Conservation (phyloP, 2,113 vertebrate species). For the Labeo catla region DNA sequence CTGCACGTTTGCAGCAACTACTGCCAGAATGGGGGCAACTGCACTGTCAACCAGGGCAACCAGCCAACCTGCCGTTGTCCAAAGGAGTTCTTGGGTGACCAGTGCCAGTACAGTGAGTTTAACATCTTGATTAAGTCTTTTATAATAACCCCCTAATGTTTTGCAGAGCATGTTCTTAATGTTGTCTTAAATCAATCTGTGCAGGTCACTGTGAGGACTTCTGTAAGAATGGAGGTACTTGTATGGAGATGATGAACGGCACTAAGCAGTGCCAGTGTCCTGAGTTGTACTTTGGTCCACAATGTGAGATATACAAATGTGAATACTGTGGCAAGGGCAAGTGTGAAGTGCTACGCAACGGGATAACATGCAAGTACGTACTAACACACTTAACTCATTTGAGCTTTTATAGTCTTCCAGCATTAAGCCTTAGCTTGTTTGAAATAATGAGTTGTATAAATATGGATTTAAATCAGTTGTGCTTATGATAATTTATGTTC, state of each 20-base stretch:
- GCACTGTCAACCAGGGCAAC: constrained; percentile 91
- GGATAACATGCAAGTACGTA: constrained; percentile 86
- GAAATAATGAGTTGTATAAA: neutral
- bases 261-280: constrained; percentile 85
- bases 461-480: neutral
- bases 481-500: neutral
- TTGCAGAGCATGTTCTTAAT: no score
- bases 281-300: constrained; percentile 77
- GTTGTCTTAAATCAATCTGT: neutral
- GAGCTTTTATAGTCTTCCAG: neutral
- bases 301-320: constrained; percentile 87
- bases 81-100: constrained; percentile 83
- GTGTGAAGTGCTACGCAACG: constrained; percentile 73
- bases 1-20: constrained; percentile 85
- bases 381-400: neutral
- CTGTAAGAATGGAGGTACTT: constrained; percentile 86
- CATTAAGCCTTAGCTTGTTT: neutral
- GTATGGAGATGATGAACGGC: constrained; percentile 80
- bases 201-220: constrained; percentile 86
- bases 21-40: constrained; percentile 88
- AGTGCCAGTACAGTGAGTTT: constrained; percentile 94
- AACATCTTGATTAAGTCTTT: neutral
- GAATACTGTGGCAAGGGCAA: constrained; percentile 86
- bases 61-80: constrained; percentile 90
- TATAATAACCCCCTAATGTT: neutral